Evolutionary conservation across 2,113 vertebrate species (phyloP).

Genomic region (Tympanuchus pallidicinctus): DNA sequence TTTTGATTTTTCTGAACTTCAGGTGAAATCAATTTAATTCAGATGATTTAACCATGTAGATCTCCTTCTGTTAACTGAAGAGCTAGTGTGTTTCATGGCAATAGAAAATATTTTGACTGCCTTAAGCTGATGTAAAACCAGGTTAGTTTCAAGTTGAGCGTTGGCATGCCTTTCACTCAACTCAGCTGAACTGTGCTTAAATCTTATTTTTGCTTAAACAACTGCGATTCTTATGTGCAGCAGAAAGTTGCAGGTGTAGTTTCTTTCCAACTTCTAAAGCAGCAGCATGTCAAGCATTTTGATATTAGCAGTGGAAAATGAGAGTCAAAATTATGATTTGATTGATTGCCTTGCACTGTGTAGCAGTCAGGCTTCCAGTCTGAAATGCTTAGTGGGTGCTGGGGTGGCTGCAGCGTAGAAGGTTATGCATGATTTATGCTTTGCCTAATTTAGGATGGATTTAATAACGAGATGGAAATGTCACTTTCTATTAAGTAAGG

Average conservation of each 20-base stretch:
- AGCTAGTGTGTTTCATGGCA: background rate
- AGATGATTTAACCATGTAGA: background rate
- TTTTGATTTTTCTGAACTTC: background rate
- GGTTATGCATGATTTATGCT: background rate
- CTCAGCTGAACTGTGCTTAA: background rate
- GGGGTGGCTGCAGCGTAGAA: background rate
- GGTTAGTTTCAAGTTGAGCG: background rate
- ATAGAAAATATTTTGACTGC: background rate
- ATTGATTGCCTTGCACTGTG: background rate
- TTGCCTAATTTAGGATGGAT: conserved; percentile 9
- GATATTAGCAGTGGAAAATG: background rate
- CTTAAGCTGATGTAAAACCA: background rate
- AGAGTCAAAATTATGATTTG: background rate
- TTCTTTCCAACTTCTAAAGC: background rate
- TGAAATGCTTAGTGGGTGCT: background rate
- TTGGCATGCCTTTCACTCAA: background rate
- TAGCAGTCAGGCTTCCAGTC: background rate
- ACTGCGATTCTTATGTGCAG: background rate
- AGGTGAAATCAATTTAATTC: background rate
- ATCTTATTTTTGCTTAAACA: background rate
- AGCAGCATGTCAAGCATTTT: background rate
- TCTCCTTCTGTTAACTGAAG: background rate
- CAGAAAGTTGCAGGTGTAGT: background rate
- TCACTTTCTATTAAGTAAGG: background rate
- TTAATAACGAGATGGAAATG: conserved; percentile 12